Evolutionary conservation across 2,888 invertebrate species (phyloP), one percentile per base, ranked within the genome.

Genomic region (Lycocerus yunnanus): DNA sequence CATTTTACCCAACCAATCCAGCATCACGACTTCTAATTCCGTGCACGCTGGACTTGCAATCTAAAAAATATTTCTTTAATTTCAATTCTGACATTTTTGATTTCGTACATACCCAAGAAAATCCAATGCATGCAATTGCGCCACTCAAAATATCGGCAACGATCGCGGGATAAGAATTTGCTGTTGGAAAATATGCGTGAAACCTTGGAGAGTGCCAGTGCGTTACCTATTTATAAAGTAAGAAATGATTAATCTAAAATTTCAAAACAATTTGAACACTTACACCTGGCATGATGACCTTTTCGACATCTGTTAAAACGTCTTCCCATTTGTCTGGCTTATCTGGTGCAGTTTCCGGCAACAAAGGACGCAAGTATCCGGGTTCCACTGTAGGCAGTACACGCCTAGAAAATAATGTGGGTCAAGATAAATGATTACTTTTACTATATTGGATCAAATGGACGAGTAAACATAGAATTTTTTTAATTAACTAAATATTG

Each of bases 181-280:
- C 97, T 0, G 97, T 96, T 15, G 97, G 97, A 87, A 96, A 97
- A 88, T 98, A 98, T 5, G 97, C 98, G 87, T 97, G 96, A 88
- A 98, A 98, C 84, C 94, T 92, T 8, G 98, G 98, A 71, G 96
- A 96, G 86, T 97, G 96, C 98, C 98, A 98, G 85, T 98, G 98
- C 0, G 98, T 98, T 71, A 97, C 89, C 89, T 90, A 82, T 75
- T 78, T 73, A 9, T 9, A 14, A 78, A 60, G 1, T 13, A 8
- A 3, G 2, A 15, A 63, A 18, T 63, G 1, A 27, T 13, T 43
- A 43, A 2, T n/a, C 1, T n/a, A 43, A 24, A 6, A 43, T 43
- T n/a, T 27, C 1, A 8, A 3, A n/a, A 43, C 5, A 43, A 21
- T 8, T n/a, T n/a, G 1, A 6, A n/a, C 6, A 74, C 77, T 71